phyloP scores from a whole-genome alignment of 1,140 invertebrate species.

The Medauroidea extradentata region DNA sequence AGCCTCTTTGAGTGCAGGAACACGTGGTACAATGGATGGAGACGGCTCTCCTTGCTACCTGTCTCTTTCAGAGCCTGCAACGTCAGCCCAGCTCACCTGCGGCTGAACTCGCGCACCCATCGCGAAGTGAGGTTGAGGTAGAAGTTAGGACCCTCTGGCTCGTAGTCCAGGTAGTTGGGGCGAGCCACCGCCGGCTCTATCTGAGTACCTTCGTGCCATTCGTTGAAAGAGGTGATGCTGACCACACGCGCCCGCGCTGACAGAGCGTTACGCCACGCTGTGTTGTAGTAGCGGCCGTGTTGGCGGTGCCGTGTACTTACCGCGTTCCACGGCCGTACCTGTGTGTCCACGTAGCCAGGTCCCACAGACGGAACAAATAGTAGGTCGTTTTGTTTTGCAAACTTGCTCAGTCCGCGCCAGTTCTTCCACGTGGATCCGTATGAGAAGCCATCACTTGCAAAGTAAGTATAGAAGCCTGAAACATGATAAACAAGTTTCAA shows the following conservation, averaged over 20 bases:
- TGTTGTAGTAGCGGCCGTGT: constrained; percentile 44
- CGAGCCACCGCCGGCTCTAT: constrained; percentile 53
- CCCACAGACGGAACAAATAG: constrained; percentile 56
- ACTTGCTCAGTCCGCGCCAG: constrained; percentile 53
- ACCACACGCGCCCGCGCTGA: constrained; percentile 47
- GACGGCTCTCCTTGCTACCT: too few species aligned
- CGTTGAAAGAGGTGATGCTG: constrained; percentile 56
- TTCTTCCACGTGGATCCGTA: constrained; percentile 61
- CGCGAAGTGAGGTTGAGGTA: constrained; percentile 55
- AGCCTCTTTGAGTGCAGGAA: too few species aligned
- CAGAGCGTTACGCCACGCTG: constrained; percentile 51
- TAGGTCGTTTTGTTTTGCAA: constrained; percentile 50
- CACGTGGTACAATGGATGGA: too few species aligned
- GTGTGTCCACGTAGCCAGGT: constrained; percentile 55
- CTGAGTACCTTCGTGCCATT: constrained; percentile 59
- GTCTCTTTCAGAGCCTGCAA: too few species aligned
- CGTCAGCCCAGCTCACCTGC: neutral
- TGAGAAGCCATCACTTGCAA: constrained; percentile 54
- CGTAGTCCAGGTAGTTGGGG: constrained; percentile 52
- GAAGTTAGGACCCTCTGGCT: constrained; percentile 52
- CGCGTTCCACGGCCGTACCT: constrained; percentile 50
- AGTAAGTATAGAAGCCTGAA: constrained; percentile 55
- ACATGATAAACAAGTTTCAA: too few species aligned
- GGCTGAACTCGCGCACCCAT: constrained; percentile 44
- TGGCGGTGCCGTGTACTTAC: constrained; percentile 51